These are phyloP conservation scores for Gorsachius goisagi DNA, from an alignment of 2,113 vertebrate species.

Conservation along the genomic window DNA sequence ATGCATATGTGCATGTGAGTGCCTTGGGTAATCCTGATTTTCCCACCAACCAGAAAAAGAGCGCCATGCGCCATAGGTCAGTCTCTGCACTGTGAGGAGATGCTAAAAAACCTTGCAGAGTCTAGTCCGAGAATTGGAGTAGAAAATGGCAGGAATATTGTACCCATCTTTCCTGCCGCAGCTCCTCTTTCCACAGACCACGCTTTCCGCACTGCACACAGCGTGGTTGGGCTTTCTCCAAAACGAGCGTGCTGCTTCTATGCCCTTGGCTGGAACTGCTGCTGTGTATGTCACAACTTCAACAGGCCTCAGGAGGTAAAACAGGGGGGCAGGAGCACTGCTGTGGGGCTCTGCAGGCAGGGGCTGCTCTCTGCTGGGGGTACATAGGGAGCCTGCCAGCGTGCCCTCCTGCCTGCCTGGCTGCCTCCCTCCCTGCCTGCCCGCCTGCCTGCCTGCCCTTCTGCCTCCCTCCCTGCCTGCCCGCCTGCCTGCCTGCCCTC, in stretches of 20 bases:
- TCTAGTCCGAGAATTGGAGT: not conserved
- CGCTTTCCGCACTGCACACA: not conserved
- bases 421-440: too few relatives aligned
- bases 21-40: not conserved
- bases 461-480: too few relatives aligned
- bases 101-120: not conserved
- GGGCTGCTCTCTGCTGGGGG: not conserved
- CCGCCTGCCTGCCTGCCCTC: not conserved
- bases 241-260: not conserved
- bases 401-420: too few relatives aligned
- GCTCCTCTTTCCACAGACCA: not conserved
- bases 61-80: fast-evolving
- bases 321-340: not conserved
- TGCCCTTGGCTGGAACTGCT: not conserved
- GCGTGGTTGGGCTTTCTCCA: not conserved
- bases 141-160: not conserved
- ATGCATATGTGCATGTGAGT: too few relatives aligned
- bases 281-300: not conserved
- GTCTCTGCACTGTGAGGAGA: not conserved
- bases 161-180: not conserved
- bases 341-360: not conserved
- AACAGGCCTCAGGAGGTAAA: not conserved
- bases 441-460: too few relatives aligned
- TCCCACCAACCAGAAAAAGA: not conserved
- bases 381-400: fast-evolving